phyloP scores from a whole-genome alignment of 1,140 invertebrate genomes.

The Drosophila miranda region DNA sequence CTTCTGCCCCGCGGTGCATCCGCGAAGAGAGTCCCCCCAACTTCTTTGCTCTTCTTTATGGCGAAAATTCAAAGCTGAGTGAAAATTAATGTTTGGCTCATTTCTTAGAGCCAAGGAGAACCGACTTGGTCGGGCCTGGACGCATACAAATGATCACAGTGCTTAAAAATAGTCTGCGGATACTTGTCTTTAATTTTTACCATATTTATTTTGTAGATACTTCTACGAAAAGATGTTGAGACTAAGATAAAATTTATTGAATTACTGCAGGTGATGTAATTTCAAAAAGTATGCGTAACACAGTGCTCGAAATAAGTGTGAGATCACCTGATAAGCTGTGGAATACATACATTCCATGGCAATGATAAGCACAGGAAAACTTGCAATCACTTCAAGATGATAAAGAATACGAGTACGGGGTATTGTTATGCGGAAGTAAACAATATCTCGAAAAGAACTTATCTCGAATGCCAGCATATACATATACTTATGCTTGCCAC shows the following conservation, averaged over 20 bases:
- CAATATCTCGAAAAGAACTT: slow-evolving; percentile 8
- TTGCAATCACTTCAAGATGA: too few species aligned
- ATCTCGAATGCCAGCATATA: slow-evolving; percentile 13
- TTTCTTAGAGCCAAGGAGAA: slow-evolving; percentile 41
- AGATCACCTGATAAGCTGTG: too few species aligned
- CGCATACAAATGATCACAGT: slow-evolving; percentile 52
- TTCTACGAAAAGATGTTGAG: too few species aligned
- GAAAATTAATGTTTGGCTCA: slow-evolving; percentile 51
- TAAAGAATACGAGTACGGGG: too few species aligned
- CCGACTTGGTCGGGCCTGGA: slow-evolving; percentile 4
- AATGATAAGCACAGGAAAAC: too few species aligned
- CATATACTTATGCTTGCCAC: slow-evolving; percentile 34
- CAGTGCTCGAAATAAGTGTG: too few species aligned
- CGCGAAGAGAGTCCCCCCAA: slow-evolving; percentile 9
- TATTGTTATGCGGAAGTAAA: slow-evolving; percentile 28
- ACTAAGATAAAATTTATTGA: too few species aligned
- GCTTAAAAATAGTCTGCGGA: slow-evolving; percentile 1
- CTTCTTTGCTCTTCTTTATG: slow-evolving; percentile 41
- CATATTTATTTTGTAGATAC: too few species aligned
- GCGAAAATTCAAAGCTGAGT: slow-evolving; percentile 51
- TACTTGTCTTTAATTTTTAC: too few species aligned
- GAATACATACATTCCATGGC: too few species aligned
- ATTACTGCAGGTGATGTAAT: too few species aligned
- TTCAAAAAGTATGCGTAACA: too few species aligned
- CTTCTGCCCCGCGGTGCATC: not conserved